phyloP scores from a whole-genome alignment of 2,797 vertebrate species.

The Scyliorhinus canicula region DNA sequence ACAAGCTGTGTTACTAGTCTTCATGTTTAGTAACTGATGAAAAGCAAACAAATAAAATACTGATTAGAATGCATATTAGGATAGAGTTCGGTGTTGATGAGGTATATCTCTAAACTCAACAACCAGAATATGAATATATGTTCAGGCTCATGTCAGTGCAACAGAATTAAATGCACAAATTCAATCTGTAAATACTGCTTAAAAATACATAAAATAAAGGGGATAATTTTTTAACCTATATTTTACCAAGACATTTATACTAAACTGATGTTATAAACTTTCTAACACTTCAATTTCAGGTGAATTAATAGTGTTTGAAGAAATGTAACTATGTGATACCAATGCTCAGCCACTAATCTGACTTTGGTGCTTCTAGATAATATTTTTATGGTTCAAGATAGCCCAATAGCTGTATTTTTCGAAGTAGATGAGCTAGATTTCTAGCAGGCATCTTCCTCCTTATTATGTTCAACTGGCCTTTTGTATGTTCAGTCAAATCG shows the following conservation, averaged over 20 bases:
- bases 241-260: slow-evolving; percentile 29
- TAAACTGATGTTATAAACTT: not conserved
- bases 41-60: not conserved
- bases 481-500: not conserved
- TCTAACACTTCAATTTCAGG: not conserved
- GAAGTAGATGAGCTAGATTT: not conserved
- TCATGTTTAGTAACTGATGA: not conserved
- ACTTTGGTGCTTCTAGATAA: slow-evolving; percentile 1
- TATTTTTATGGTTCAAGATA: not conserved
- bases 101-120: not conserved
- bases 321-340: not conserved
- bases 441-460: not conserved
- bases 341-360: not conserved
- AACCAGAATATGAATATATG: not conserved
- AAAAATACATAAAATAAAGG: not conserved
- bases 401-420: not conserved
- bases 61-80: slow-evolving; percentile 12
- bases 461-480: not conserved
- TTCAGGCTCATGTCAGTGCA: not conserved
- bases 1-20: not conserved
- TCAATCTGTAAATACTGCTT: not conserved
- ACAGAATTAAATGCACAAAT: not conserved
- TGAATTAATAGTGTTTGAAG: not conserved
- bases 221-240: not conserved
- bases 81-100: not conserved